Conservation (phyloP, 1,140 invertebrate genomes). For the Temnothorax nylanderi region DNA sequence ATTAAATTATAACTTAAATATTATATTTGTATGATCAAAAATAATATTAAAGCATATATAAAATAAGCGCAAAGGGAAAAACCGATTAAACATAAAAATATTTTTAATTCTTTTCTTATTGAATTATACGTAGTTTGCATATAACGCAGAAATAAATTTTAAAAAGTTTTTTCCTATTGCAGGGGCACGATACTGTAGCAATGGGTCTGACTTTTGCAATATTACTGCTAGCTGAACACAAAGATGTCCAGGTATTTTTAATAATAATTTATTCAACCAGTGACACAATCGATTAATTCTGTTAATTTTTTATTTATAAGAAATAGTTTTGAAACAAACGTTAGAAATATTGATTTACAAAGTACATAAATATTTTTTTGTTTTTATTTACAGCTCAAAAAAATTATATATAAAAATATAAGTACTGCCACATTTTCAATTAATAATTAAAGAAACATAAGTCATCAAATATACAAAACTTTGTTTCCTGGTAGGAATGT, state of each 20-base stretch:
- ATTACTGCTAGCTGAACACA: constrained; percentile 88
- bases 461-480: background rate
- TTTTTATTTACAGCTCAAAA: constrained; percentile 57
- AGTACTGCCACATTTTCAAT: background rate
- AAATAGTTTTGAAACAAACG: background rate
- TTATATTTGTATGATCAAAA: no score
- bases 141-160: background rate
- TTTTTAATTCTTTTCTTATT: no score
- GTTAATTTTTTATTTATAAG: background rate
- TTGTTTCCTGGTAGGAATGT: constrained; percentile 60
- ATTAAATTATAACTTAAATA: no score
- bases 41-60: no score
- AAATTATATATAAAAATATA: background rate
- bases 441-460: background rate
- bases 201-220: constrained; percentile 86
- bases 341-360: background rate
- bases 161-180: background rate
- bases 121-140: no score
- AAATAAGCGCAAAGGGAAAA: no score
- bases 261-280: background rate
- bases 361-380: background rate
- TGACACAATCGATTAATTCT: background rate
- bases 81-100: no score
- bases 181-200: constrained; percentile 91
- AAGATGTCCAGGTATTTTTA: constrained; percentile 86